Percentiles rank a stretch among this genome's conserved stretches.
Conservation (phyloP, 2,888 invertebrate genomes). For the Limulus polyphemus region DNA sequence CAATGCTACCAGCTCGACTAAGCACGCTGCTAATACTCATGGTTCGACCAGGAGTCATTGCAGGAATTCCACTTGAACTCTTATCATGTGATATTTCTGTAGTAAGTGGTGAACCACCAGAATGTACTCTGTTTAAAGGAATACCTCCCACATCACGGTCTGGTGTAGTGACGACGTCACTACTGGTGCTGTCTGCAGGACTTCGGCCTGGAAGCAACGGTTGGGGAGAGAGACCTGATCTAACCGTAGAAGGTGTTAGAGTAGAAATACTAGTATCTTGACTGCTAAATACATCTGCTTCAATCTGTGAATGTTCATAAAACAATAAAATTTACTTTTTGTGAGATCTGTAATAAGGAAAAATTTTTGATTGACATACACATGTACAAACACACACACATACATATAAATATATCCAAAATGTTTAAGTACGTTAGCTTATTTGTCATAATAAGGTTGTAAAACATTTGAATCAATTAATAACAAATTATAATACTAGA, state of each 20-base stretch:
- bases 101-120: slow-evolving; percentile 11
- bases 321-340: background rate
- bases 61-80: slow-evolving; percentile 15
- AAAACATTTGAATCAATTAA: no score
- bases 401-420: no score
- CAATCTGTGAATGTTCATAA: slow-evolving; percentile 15
- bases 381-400: no score
- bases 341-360: no score
- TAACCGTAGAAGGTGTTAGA: slow-evolving; percentile 21
- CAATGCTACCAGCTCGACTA: slow-evolving; percentile 20
- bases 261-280: slow-evolving; percentile 22
- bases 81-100: slow-evolving; percentile 19
- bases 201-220: slow-evolving; percentile 17
- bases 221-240: slow-evolving; percentile 20
- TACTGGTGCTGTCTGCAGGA: slow-evolving; percentile 21
- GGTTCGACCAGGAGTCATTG: slow-evolving; percentile 24
- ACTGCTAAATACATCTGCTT: slow-evolving; percentile 19
- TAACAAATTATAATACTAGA: no score
- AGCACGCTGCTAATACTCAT: slow-evolving; percentile 26
- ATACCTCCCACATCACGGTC: slow-evolving; percentile 13
- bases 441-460: no score
- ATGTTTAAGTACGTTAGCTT: no score
- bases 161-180: slow-evolving; percentile 19
- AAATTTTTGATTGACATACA: no score
- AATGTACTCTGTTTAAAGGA: slow-evolving; percentile 9